Evolutionary conservation across 2,888 invertebrate genomes (phyloP), one percentile per base, ranked within the genome.

Genomic region (Zhuqinia jingwanae): DNA sequence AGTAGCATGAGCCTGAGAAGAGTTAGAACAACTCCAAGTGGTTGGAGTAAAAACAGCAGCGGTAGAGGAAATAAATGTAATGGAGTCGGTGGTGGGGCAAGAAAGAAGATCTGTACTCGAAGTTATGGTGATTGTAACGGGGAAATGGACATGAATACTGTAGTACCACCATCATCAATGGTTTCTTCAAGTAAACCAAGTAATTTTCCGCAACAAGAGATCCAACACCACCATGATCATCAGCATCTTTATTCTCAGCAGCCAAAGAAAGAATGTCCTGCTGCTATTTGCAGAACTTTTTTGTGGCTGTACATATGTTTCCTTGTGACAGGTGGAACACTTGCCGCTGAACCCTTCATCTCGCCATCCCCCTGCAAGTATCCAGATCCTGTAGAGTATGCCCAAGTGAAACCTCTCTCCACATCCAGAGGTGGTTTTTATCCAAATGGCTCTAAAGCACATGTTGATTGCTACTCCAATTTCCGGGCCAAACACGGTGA

Each of bases 391-490:
- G 75, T 85, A 50, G 79, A 85, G 73, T 85, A 60, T 79, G 85
- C 79, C 65, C 56, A 42, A n/a, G 85, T 85, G 27, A 85, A 78
- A 63, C 85, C 85, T 25, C 22, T 50, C 50, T 85, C 79, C 5
- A 13, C 79, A 13, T 47, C 79, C 11, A 78, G 79, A 78, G 85
- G 79, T 25, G 85, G 79, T 22, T 36, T 50, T 13, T 85, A 79
- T 63, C 73, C 45, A 5, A 85, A 85, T 63, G 85, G 85, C 70
- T 85, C 85, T 27, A 85, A 47, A 63, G 85, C 85, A 75, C 30
- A 60, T 30, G 85, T 79, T 60, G 85, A 85, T 50, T 85, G 85
- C 79, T 85, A 85, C 63, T 79, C 85, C 73, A 85, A 79, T 58
- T 85, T 85, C 79, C 78, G 85, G 78, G 79, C 79, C 85, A 85